A percentile compares a stretch with the other conserved stretches of the same genome.
Conservation (phyloP, 2,797 vertebrate species). For the Phataginus tetradactyla region DNA sequence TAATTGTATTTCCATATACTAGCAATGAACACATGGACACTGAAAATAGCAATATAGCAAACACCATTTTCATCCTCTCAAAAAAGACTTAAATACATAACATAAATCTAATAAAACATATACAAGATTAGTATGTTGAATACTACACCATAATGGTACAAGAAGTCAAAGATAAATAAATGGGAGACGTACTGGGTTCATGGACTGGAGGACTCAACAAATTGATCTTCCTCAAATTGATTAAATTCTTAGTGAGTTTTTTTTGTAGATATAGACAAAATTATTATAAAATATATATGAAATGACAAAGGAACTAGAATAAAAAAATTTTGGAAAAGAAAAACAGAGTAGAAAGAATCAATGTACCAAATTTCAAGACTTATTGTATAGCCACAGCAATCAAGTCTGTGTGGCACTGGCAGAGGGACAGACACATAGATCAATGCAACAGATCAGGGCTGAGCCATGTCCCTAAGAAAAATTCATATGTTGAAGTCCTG, state of each 20-base stretch:
- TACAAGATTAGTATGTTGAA: neutral
- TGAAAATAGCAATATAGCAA: neutral
- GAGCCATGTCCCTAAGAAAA: neutral
- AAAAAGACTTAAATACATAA: neutral
- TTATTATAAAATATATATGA: neutral
- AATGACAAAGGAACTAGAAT: neutral
- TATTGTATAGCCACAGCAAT: neutral
- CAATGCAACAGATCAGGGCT: neutral
- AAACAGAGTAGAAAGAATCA: neutral
- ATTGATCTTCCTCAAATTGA: neutral
- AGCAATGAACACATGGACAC: neutral
- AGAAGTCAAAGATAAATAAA: neutral
- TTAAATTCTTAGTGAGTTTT: neutral
- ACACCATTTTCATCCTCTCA: neutral
- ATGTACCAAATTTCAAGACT: neutral
- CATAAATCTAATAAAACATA: neutral
- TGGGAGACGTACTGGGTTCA: neutral
- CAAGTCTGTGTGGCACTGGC: neutral
- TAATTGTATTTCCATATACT: neutral
- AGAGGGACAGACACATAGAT: neutral
- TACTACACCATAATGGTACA: neutral
- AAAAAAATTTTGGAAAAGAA: neutral
- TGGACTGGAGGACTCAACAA: neutral
- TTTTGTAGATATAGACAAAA: neutral
- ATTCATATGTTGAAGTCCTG: neutral